Evolutionary conservation across 2,113 vertebrate genomes (phyloP).

Genomic region (Odobenus rosmarus): DNA sequence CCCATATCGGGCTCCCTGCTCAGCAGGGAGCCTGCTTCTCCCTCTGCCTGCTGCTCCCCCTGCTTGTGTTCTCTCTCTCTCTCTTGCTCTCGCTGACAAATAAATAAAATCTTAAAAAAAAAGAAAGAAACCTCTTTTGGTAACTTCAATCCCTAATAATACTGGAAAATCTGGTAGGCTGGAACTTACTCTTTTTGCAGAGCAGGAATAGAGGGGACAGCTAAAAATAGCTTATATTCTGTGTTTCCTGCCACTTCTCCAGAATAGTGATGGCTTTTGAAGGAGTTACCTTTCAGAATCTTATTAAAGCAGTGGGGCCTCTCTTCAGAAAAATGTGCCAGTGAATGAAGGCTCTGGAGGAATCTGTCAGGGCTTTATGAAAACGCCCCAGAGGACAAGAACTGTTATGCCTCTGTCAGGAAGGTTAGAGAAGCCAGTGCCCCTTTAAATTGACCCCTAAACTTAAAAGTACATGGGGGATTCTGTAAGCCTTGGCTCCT

Average conservation of each 20-base stretch:
- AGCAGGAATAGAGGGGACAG: not conserved
- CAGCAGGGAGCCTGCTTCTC: too few relatives aligned
- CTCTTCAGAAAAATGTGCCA: constrained; percentile 32
- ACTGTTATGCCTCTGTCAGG: not conserved
- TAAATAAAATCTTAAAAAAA: too few relatives aligned
- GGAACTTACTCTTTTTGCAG: not conserved
- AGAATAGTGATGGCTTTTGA: constrained; percentile 32
- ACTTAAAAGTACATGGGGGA: not conserved
- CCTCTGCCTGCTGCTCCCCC: too few relatives aligned
- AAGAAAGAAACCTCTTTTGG: not conserved
- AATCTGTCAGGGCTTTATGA: constrained; percentile 21
- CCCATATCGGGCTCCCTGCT: too few relatives aligned
- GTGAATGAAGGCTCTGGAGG: not conserved
- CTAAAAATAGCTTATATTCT: constrained; percentile 38
- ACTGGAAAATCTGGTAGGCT: not conserved
- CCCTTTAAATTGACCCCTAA: not conserved
- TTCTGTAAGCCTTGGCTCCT: not conserved
- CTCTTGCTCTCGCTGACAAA: too few relatives aligned
- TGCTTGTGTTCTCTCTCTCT: too few relatives aligned
- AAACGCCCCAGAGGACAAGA: constrained; percentile 1
- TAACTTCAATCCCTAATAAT: not conserved
- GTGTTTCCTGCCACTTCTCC: not conserved
- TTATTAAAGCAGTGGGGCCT: not conserved
- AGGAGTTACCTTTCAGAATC: constrained; percentile 39
- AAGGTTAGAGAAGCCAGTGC: not conserved